Percentiles rank a stretch among this genome's conserved stretches.
phyloP scores from a whole-genome alignment of 1,140 invertebrate species.

The Cheumatopsyche charites region DNA sequence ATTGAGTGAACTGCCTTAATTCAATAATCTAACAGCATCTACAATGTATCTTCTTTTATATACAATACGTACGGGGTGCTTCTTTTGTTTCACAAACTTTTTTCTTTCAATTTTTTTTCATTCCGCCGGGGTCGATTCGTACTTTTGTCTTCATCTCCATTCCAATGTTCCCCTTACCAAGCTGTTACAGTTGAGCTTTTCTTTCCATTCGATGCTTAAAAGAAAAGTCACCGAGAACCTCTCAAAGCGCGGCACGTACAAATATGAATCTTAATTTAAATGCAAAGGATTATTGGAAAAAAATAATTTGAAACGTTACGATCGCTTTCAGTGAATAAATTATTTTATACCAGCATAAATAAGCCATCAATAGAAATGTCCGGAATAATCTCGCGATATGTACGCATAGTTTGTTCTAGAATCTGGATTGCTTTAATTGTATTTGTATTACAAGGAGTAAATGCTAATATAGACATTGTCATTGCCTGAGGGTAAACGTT shows the following conservation, averaged over 20 bases:
- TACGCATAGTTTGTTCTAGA: background rate
- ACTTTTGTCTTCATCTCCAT: slow-evolving; percentile 3
- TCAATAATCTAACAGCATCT: slow-evolving; percentile 28
- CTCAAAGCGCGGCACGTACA: background rate
- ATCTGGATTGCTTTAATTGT: background rate
- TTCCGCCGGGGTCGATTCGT: background rate
- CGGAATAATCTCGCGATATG: background rate
- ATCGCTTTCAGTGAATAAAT: background rate
- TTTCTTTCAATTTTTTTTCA: background rate
- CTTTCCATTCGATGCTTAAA: slow-evolving; percentile 16
- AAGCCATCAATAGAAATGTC: background rate
- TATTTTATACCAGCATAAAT: background rate
- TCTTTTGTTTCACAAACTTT: slow-evolving; percentile 22
- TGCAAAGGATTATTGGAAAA: background rate
- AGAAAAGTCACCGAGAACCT: background rate
- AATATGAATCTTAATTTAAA: background rate
- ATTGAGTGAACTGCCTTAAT: slow-evolving; percentile 29
- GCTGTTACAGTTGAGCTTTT: slow-evolving; percentile 10
- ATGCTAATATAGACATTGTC: slow-evolving; percentile 17
- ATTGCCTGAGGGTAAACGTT: background rate
- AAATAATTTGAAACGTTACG: background rate
- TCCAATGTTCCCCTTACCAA: background rate
- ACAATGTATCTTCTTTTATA: background rate
- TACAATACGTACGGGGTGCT: background rate
- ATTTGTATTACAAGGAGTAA: background rate